Conservation (phyloP, 2,113 vertebrate species). For the Neolamprologus sp. region DNA sequence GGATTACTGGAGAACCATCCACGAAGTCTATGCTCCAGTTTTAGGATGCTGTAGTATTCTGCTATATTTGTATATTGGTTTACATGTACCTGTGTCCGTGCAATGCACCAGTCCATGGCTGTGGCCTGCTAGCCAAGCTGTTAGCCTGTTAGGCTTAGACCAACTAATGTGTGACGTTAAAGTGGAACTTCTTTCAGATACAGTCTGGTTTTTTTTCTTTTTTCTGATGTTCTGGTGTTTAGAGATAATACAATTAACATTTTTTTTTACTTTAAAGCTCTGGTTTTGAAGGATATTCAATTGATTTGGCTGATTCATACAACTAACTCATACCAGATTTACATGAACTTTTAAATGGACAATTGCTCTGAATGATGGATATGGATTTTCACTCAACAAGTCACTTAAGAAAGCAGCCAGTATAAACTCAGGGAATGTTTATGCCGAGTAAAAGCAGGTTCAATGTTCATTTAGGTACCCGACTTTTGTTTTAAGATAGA, state of each 20-base stretch:
- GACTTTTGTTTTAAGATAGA: neutral
- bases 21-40: neutral
- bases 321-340: neutral
- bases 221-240: neutral
- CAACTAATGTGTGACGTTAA: neutral
- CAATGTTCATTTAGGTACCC: neutral
- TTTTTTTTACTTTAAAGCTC: neutral
- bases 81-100: neutral
- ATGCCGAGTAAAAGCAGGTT: neutral
- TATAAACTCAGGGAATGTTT: neutral
- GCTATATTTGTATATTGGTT: fast-evolving
- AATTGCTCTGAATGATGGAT: neutral
- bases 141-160: neutral
- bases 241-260: neutral
- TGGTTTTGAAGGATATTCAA: neutral
- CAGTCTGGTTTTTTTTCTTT: fast-evolving
- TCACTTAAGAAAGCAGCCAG: neutral
- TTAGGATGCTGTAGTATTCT: neutral
- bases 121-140: neutral
- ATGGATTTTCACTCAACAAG: neutral
- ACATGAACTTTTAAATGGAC: neutral
- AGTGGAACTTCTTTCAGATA: neutral
- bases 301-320: neutral
- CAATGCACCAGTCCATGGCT: neutral
- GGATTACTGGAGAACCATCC: neutral